Conservation (phyloP, 1,140 invertebrate species). For the Drosophila grimshawi region DNA sequence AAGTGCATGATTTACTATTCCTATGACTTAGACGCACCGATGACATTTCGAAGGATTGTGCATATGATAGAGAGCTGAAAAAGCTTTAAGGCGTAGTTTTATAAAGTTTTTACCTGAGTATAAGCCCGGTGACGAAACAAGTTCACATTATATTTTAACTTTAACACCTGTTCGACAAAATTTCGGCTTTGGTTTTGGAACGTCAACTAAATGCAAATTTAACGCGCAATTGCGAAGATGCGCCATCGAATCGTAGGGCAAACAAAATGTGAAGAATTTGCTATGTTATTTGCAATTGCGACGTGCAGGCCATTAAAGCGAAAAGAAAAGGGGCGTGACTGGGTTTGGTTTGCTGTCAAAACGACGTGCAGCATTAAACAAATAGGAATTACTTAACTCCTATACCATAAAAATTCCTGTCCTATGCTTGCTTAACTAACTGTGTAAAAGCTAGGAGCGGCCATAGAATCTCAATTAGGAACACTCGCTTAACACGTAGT, state of each 20-base stretch:
- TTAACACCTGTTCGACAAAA: constrained; percentile 41
- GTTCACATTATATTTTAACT: too few relatives aligned
- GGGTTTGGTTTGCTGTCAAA: constrained; percentile 48
- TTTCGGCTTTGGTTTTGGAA: constrained; percentile 52
- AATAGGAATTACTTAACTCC: constrained; percentile 58
- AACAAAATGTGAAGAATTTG: constrained; percentile 54
- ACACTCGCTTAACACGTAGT: constrained; percentile 40
- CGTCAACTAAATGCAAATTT: constrained; percentile 9
- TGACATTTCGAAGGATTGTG: constrained; percentile 12
- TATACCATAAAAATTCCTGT: background rate
- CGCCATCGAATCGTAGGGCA: constrained; percentile 19
- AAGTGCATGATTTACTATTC: constrained; percentile 43
- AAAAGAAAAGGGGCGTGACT: constrained; percentile 51
- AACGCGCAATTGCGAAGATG: constrained; percentile 64
- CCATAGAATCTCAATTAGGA: constrained; percentile 74
- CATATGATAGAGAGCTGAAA: background rate
- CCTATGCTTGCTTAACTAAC: constrained; percentile 69
- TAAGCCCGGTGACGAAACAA: too few relatives aligned
- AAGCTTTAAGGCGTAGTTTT: background rate
- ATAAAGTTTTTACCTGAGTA: too few relatives aligned
- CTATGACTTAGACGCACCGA: constrained; percentile 35
- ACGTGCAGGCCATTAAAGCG: constrained; percentile 57
- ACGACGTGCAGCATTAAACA: constrained; percentile 63
- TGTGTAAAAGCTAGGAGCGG: constrained; percentile 65
- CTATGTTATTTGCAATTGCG: constrained; percentile 67